A percentile compares a stretch with the other conserved stretches of the same genome.
Evolutionary conservation across 2,797 vertebrate genomes (phyloP).

Genomic region (Melanogrammus aeglefinus): DNA sequence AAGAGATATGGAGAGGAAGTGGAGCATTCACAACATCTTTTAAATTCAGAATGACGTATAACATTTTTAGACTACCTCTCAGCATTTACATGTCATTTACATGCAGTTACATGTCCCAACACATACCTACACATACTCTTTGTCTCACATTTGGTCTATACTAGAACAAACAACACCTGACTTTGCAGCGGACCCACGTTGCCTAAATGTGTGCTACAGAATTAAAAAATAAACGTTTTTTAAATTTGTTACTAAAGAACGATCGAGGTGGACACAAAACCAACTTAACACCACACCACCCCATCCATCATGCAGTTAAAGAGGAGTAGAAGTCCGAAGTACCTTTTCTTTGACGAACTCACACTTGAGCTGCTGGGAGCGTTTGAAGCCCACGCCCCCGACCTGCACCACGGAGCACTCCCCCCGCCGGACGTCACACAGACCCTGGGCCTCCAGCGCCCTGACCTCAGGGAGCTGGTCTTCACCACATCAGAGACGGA

Average conservation of each 20-base stretch:
- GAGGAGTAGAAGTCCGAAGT: constrained; percentile 34
- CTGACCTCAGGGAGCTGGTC: constrained; percentile 85
- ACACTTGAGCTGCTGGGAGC: constrained; percentile 81
- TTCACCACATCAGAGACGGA: constrained; percentile 61
- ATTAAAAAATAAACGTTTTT: neutral
- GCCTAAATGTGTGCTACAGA: too few species aligned
- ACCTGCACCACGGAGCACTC: constrained; percentile 76
- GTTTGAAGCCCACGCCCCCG: constrained; percentile 80
- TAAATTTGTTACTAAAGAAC: neutral
- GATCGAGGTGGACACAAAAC: neutral
- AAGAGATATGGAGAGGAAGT: neutral
- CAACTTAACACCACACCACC: neutral
- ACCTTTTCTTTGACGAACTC: constrained; percentile 89
- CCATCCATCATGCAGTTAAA: neutral
- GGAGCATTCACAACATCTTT: too few species aligned
- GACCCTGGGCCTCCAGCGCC: constrained; percentile 78
- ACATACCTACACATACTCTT: too few species aligned
- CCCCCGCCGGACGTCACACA: constrained; percentile 79
- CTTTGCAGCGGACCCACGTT: too few species aligned
- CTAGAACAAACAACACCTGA: too few species aligned
- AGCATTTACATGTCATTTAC: too few species aligned
- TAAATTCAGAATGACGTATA: too few species aligned
- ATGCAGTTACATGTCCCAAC: too few species aligned
- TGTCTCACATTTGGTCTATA: too few species aligned
- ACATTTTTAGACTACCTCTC: too few species aligned